Conservation (phyloP, 2,888 invertebrate genomes). For the Melinopterus prodromus region DNA sequence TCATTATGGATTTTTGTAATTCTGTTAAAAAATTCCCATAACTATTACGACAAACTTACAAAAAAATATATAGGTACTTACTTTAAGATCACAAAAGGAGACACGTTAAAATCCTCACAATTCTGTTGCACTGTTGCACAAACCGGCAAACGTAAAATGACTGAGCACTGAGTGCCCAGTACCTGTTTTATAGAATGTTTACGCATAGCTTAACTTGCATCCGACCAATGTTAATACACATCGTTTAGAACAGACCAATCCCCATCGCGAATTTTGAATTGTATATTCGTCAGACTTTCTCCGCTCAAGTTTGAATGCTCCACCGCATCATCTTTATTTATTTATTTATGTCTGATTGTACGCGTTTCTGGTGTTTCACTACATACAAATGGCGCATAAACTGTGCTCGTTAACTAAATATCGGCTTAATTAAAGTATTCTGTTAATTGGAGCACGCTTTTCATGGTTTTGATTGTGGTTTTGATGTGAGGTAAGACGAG, state of each 20-base stretch:
- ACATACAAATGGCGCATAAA: conserved; percentile 7
- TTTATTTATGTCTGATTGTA: conserved; percentile 18
- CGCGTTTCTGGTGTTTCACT: conserved; percentile 6
- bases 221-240: conserved; percentile 36
- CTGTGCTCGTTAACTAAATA: conserved; percentile 14
- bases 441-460: not conserved
- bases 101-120: not conserved
- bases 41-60: not conserved
- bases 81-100: not conserved
- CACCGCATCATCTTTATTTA: conserved; percentile 30
- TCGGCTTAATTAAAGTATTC: not conserved
- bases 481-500: not conserved
- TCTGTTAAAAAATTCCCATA: not conserved
- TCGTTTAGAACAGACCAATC: not conserved
- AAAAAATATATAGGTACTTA: not conserved
- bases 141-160: conserved; percentile 20
- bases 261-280: not conserved
- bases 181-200: conserved; percentile 46
- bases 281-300: conserved; percentile 34
- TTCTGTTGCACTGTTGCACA: not conserved
- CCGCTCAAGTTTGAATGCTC: conserved; percentile 34
- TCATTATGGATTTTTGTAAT: no score
- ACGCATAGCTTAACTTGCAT: conserved; percentile 40
- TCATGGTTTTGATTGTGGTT: not conserved
- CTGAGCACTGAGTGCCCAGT: conserved; percentile 35